Base-by-base conservation (phyloP, 2,113 vertebrate species). In the Ciconia boyciana region DNA sequence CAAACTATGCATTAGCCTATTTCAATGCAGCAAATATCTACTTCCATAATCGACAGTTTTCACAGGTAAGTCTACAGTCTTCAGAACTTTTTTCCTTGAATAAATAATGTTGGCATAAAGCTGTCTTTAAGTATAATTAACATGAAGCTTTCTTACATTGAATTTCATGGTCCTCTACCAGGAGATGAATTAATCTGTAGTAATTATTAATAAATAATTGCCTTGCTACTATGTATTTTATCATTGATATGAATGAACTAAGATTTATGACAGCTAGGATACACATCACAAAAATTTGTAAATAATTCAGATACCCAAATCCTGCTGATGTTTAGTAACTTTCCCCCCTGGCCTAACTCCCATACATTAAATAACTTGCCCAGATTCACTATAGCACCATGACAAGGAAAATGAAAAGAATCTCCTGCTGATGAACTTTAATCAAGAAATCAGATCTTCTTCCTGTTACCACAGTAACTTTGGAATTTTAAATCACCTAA, bases 1-100 rank as follows among this genome's bases (percentile, higher is more conserved):
- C 98, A 18, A 87, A 34, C 19, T 98, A 98, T 89, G 94, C 97
- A 2, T 94, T 98, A 84, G 98, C 98, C 69, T 98, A 98, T 96
- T 98, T 98, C 75, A 98, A 98, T 83, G 98, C 98, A 81, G 98
- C 98, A 87, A 99, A 98, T 95, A 94, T 98, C 78, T 98, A 98
- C 92, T 97, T 98, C 83, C 93, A 97, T 82, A 98, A 98, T 82
- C 97, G 97, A 55, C 98, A 99, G 55, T 98, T 98, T 97, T 97
- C 97, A 95, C 98, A 98, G 98, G 98, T 98, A 97, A 96, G 52
- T 87, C 61, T 94, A 39, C 11, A 57, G 25, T 61, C 46, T 79
- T 86, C 22, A 69, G 19, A 70, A 55, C 4, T 55, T 55, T 70
- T 72, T 88, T 75, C 5, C 32, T 62, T 39, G 32, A 76, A 65